Conservation (phyloP, 2,797 vertebrate genomes). For the Muraenolepis orangiensis region DNA sequence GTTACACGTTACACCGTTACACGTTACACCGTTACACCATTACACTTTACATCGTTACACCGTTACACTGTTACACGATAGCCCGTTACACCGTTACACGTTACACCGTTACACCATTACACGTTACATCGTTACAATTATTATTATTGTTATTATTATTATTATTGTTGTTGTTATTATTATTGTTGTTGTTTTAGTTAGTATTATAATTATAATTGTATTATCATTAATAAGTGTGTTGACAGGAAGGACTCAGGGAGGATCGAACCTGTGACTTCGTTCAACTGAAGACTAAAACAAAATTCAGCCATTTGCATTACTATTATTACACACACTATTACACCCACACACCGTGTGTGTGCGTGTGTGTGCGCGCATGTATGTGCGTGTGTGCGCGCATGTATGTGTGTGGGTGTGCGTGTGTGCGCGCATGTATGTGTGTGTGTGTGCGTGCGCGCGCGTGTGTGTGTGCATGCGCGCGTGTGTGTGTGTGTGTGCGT, state of each 20-base stretch:
- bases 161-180: too few relatives aligned
- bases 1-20: too few relatives aligned
- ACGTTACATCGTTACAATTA: too few relatives aligned
- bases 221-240: slow-evolving; percentile 55
- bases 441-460: not conserved
- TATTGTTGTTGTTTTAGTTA: too few relatives aligned
- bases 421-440: slow-evolving; percentile 9
- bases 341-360: not conserved
- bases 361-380: not conserved
- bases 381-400: slow-evolving; percentile 9
- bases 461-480: slow-evolving; percentile 1
- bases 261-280: slow-evolving; percentile 45
- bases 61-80: too few relatives aligned
- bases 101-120: too few relatives aligned
- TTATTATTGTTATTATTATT: too few relatives aligned
- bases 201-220: slow-evolving; percentile 53
- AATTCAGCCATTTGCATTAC: not conserved
- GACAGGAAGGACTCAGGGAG: slow-evolving; percentile 40
- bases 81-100: too few relatives aligned
- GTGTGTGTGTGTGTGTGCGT: slow-evolving; percentile 13
- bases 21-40: too few relatives aligned
- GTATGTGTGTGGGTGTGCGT: slow-evolving; percentile 8
- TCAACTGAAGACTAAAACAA: slow-evolving; percentile 31
- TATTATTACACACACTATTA: not conserved
- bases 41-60: too few relatives aligned